Evolutionary conservation across 2,888 invertebrate species (phyloP).

Genomic region (Mesorhabditis sp.): DNA sequence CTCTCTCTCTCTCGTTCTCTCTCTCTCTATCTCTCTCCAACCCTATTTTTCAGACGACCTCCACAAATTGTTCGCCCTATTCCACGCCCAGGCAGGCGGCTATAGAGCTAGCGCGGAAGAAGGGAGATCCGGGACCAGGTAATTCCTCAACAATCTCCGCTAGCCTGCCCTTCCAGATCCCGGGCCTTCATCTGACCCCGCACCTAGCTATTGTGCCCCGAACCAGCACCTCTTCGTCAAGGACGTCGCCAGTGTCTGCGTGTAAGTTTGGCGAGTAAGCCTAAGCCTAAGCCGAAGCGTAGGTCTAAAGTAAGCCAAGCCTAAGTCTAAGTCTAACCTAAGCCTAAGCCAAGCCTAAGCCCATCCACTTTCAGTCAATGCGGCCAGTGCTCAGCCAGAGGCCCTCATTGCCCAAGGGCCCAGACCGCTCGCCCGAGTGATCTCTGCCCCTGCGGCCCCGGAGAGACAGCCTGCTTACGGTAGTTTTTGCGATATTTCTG

Average conservation of each 20-base stretch:
- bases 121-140: no score
- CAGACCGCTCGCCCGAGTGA: neutral
- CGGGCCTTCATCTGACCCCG: no score
- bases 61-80: neutral
- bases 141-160: no score
- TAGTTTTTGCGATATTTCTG: neutral
- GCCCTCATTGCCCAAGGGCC: slow-evolving; percentile 69
- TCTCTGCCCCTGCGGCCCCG: slow-evolving; percentile 36
- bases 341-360: no score
- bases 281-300: no score
- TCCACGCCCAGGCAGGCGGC: neutral
- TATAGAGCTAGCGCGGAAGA: no score
- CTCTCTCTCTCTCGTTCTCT: no score
- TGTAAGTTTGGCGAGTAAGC: slow-evolving; percentile 53
- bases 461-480: slow-evolving; percentile 36
- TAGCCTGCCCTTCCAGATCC: no score
- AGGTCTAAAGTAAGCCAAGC: no score
- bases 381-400: slow-evolving; percentile 88
- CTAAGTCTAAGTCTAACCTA: no score
- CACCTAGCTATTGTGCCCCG: slow-evolving; percentile 62
- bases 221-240: slow-evolving; percentile 65
- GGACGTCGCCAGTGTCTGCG: slow-evolving; percentile 82
- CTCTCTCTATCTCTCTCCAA: no score
- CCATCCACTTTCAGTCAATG: slow-evolving; percentile 68
- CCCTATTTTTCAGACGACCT: neutral